Evolutionary conservation across 2,888 invertebrate species (phyloP).

Genomic region (Agrotis segetum): DNA sequence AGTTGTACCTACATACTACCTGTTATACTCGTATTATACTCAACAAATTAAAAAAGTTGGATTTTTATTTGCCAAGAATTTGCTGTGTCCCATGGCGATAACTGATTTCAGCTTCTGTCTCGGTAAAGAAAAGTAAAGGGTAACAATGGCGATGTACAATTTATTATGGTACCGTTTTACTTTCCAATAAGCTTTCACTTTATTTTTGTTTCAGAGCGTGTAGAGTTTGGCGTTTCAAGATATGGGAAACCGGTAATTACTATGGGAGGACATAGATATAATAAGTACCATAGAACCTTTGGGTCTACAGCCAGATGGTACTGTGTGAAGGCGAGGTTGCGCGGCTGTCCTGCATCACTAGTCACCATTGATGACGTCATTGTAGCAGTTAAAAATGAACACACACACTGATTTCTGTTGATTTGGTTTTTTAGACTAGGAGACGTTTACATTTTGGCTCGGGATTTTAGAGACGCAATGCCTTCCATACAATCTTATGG

Average conservation of each 20-base stretch:
- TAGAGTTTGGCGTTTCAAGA: conserved; percentile 34
- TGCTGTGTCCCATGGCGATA: neutral
- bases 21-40: too few species aligned
- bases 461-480: too few species aligned
- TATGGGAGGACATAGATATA: conserved; percentile 38
- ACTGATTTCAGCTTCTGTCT: too few species aligned
- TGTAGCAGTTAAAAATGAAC: conserved; percentile 13
- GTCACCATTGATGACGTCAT: conserved; percentile 24
- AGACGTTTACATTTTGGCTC: too few species aligned
- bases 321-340: conserved; percentile 57
- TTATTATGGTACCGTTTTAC: neutral
- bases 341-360: conserved; percentile 67
- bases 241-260: conserved; percentile 47
- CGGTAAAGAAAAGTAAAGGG: too few species aligned
- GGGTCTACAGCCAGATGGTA: conserved; percentile 66
- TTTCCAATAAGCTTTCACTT: neutral
- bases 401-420: conserved; percentile 10
- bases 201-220: conserved; percentile 21
- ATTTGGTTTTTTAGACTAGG: too few species aligned
- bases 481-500: too few species aligned
- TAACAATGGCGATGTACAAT: too few species aligned
- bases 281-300: conserved; percentile 49
- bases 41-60: too few species aligned
- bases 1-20: too few species aligned
- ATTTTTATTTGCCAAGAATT: too few species aligned